phyloP scores from a whole-genome alignment of 2,797 vertebrate species.

The Pempheris klunzingeri region DNA sequence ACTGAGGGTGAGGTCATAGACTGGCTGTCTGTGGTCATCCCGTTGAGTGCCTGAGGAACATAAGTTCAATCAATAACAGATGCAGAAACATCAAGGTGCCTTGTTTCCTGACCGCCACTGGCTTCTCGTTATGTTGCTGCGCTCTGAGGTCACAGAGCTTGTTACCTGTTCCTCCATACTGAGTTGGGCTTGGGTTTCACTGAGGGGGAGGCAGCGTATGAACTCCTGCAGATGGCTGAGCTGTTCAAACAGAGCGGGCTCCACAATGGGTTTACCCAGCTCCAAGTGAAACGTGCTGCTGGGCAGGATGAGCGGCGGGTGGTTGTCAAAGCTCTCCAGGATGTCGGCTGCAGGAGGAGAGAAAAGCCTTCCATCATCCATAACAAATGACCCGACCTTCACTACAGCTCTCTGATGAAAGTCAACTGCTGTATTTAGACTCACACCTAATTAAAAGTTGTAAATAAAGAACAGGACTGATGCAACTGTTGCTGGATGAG shows the following conservation, averaged over 20 bases:
- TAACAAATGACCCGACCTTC: conserved; percentile 7
- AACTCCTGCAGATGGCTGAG: conserved; percentile 77
- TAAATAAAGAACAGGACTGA: conserved; percentile 12
- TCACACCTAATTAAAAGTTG: conserved; percentile 29
- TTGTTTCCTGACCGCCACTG: conserved; percentile 25
- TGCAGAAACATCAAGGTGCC: conserved; percentile 36
- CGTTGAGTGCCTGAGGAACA: conserved; percentile 7
- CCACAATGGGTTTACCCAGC: conserved; percentile 77
- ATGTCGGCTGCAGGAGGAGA: conserved; percentile 78
- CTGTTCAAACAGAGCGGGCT: conserved; percentile 77
- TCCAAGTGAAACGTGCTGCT: conserved; percentile 83
- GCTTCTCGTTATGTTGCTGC: conserved; percentile 4
- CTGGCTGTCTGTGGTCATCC: conserved; percentile 45
- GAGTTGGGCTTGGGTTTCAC: conserved; percentile 35
- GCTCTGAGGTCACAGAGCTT: conserved; percentile 7
- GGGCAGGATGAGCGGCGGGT: conserved; percentile 88
- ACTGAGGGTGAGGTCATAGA: conserved; percentile 39
- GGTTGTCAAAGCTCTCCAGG: conserved; percentile 87
- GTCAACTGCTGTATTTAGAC: conserved; percentile 21
- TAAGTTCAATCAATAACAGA: conserved; percentile 57
- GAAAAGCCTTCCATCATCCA: not conserved
- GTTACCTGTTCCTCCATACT: conserved; percentile 72
- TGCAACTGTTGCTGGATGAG: conserved; percentile 3
- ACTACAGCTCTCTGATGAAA: conserved; percentile 12
- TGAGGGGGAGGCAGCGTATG: conserved; percentile 50